Percentiles rank a stretch among this genome's conserved stretches.
phyloP scores from a whole-genome alignment of 2,113 vertebrate genomes.

The Lampris incognitus region DNA sequence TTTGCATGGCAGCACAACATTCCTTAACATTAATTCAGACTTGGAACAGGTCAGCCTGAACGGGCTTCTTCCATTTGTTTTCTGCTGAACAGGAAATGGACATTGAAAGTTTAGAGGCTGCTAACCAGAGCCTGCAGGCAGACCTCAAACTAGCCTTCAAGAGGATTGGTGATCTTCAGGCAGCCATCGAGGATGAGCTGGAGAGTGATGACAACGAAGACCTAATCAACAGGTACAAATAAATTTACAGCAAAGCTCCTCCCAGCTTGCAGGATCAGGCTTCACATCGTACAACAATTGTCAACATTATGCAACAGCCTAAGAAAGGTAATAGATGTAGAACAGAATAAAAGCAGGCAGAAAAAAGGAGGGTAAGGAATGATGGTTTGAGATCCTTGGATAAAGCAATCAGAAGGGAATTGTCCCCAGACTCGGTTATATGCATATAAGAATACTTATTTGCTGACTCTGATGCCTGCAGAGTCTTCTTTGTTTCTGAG shows the following conservation, averaged over 20 bases:
- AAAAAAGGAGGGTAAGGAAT: not conserved
- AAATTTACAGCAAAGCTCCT: not conserved
- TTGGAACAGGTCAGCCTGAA: not conserved
- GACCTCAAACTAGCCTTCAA: constrained; percentile 99
- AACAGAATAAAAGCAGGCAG: not conserved
- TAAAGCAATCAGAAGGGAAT: constrained; percentile 14
- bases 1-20: not conserved
- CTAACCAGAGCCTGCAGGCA: constrained; percentile 96
- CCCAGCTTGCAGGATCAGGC: not conserved
- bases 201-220: constrained; percentile 98
- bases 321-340: not conserved
- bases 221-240: constrained; percentile 93
- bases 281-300: not conserved
- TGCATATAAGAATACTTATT: constrained; percentile 15
- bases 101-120: constrained; percentile 94
- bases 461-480: constrained; percentile 23
- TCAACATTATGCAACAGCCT: not conserved
- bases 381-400: constrained; percentile 15
- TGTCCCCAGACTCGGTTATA: constrained; percentile 23
- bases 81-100: constrained; percentile 91
- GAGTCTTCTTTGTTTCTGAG: constrained; percentile 19
- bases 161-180: constrained; percentile 97
- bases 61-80: not conserved
- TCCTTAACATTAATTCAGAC: constrained; percentile 8
- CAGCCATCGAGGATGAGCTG: constrained; percentile 98